Conservation (phyloP, 2,888 invertebrate species). For the Drosophila siamana region DNA sequence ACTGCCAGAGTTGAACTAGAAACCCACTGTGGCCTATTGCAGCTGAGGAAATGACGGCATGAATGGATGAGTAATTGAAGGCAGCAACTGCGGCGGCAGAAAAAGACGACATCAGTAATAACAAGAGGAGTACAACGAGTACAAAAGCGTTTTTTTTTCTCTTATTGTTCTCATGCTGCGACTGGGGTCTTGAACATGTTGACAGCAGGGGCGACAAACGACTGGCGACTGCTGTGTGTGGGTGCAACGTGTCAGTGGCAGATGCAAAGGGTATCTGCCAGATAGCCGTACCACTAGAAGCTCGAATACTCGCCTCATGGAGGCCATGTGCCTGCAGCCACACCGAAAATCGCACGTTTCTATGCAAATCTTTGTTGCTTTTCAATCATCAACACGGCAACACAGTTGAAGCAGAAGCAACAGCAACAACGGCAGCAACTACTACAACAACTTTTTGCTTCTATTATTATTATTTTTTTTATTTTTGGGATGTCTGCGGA, state of each 20-base stretch:
- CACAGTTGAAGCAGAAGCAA: conserved; percentile 5
- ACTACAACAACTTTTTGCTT: conserved; percentile 37
- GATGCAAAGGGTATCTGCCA: conserved; percentile 55
- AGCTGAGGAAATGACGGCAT: conserved; percentile 57
- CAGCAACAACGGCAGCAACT: neutral
- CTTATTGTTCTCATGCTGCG: conserved; percentile 70
- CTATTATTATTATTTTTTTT: conserved; percentile 35
- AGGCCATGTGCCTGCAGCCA: conserved; percentile 61
- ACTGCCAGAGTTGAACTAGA: conserved; percentile 39
- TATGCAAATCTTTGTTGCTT: conserved; percentile 76
- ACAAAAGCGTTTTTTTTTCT: conserved; percentile 33
- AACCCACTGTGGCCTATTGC: conserved; percentile 20
- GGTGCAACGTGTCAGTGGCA: conserved; percentile 56
- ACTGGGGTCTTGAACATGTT: conserved; percentile 65
- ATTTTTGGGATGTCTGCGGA: conserved; percentile 22
- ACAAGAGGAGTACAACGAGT: conserved; percentile 18
- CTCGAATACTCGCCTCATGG: conserved; percentile 32
- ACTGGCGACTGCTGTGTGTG: conserved; percentile 42
- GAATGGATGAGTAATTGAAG: conserved; percentile 74
- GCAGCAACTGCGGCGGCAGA: conserved; percentile 19
- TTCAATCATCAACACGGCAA: conserved; percentile 68
- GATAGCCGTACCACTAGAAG: conserved; percentile 47
- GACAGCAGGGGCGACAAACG: conserved; percentile 70
- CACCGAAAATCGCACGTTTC: conserved; percentile 77
- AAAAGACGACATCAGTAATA: conserved; percentile 9